Evolutionary conservation across 2,113 vertebrate species (phyloP).

Genomic region (Burhinus bistriatus): DNA sequence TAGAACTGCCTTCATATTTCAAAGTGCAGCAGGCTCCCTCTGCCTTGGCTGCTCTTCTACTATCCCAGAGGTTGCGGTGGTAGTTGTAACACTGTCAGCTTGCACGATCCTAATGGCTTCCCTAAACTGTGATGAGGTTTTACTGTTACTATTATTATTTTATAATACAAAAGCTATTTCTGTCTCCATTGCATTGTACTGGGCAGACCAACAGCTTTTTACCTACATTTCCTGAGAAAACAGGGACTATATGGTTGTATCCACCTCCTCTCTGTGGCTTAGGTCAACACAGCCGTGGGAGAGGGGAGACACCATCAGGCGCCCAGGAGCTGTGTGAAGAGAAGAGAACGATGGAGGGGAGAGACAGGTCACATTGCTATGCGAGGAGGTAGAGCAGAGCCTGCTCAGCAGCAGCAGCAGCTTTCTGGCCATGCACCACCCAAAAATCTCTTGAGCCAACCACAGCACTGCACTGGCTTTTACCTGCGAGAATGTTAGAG

Average conservation of each 20-base stretch:
- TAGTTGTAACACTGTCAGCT: not conserved
- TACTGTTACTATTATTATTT: not conserved
- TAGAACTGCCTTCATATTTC: not conserved
- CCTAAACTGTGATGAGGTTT: not conserved
- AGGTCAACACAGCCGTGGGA: not conserved
- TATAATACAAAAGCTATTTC: not conserved
- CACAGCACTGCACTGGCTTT: not conserved
- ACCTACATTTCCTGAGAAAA: not conserved
- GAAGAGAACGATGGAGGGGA: not conserved
- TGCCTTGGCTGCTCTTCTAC: not conserved
- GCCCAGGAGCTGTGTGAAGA: not conserved
- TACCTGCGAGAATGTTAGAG: not conserved
- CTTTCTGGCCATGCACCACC: not conserved
- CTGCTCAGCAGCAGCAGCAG: not conserved
- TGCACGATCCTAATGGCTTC: accelerated
- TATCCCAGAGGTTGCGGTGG: not conserved
- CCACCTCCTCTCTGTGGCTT: not conserved
- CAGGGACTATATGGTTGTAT: accelerated
- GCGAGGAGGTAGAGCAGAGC: accelerated
- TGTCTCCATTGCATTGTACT: not conserved
- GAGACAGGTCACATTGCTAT: not conserved
- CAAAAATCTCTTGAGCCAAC: not conserved
- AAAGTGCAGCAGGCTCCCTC: too few relatives aligned
- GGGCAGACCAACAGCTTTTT: not conserved
- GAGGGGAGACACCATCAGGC: not conserved